Evolutionary conservation across 2,113 vertebrate species (phyloP).

Genomic region (Podilymbus podiceps): DNA sequence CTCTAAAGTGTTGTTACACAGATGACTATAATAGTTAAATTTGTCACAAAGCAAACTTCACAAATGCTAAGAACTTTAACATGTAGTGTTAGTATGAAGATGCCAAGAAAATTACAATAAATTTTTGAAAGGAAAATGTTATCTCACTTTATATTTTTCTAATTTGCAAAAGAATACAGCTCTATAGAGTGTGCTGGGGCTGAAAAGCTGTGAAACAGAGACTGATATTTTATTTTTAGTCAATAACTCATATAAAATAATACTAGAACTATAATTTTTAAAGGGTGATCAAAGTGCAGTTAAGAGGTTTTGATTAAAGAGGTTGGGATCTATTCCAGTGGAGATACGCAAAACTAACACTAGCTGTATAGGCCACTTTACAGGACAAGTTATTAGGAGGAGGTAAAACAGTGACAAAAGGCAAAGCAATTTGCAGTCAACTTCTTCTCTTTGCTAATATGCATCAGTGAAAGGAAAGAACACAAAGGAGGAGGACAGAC

Average conservation of each 20-base stretch:
- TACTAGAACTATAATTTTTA: background rate
- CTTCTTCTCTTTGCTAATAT: background rate
- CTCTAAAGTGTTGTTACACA: background rate
- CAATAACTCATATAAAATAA: background rate
- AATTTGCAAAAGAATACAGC: background rate
- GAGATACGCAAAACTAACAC: background rate
- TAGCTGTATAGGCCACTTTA: background rate
- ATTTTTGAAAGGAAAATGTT: background rate
- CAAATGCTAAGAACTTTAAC: background rate
- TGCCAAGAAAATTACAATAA: background rate
- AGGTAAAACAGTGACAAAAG: background rate
- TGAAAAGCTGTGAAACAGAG: background rate
- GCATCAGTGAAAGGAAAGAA: background rate
- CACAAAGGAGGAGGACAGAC: background rate
- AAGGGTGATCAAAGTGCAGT: background rate
- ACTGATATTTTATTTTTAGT: background rate
- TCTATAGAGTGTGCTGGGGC: background rate
- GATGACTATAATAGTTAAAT: background rate
- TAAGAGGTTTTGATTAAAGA: background rate
- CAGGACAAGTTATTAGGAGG: fast-evolving
- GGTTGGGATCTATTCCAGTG: background rate
- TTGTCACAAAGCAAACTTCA: background rate
- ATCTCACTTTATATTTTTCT: background rate
- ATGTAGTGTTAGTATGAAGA: background rate
- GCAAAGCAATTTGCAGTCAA: slow-evolving; percentile 18